Evolutionary conservation across 1,140 invertebrate species (phyloP).

Genomic region (Contarinia nasturtii): DNA sequence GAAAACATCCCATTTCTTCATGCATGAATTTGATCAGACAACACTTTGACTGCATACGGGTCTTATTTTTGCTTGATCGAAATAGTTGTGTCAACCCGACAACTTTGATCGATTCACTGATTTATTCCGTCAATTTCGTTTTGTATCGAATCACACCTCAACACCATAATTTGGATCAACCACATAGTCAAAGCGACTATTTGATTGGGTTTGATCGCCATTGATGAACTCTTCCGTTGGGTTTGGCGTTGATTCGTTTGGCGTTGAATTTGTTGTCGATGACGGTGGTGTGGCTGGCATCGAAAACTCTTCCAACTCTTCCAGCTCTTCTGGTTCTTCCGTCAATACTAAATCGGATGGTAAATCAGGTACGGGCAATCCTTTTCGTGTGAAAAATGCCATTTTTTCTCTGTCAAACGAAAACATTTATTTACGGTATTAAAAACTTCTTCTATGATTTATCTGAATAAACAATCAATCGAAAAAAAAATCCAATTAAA

Average conservation of each 20-base stretch:
- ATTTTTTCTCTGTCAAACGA: slow-evolving; percentile 94
- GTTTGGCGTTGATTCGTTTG: slow-evolving; percentile 1
- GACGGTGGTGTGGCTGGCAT: slow-evolving; percentile 5
- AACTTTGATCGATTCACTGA: no score
- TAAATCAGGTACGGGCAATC: slow-evolving; percentile 53
- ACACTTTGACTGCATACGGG: no score
- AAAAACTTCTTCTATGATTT: background rate
- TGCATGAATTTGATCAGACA: no score
- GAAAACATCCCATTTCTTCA: no score
- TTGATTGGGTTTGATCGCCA: slow-evolving; percentile 20
- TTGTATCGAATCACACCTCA: slow-evolving; percentile 30
- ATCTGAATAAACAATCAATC: background rate
- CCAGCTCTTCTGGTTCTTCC: background rate
- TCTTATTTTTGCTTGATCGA: no score
- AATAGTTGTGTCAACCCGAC: no score
- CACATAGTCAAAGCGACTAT: slow-evolving; percentile 43
- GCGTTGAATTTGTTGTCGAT: slow-evolving; percentile 3
- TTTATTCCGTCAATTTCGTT: no score
- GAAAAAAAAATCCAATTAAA: slow-evolving; percentile 3
- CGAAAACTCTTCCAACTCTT: background rate
- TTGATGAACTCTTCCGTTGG: slow-evolving; percentile 7
- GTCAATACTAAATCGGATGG: slow-evolving; percentile 33
- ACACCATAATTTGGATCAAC: slow-evolving; percentile 46
- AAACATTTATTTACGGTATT: slow-evolving; percentile 14
- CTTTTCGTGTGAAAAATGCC: slow-evolving; percentile 77